Evolutionary conservation across 2,888 invertebrate species (phyloP).

Genomic region (Callyntrura sp.): DNA sequence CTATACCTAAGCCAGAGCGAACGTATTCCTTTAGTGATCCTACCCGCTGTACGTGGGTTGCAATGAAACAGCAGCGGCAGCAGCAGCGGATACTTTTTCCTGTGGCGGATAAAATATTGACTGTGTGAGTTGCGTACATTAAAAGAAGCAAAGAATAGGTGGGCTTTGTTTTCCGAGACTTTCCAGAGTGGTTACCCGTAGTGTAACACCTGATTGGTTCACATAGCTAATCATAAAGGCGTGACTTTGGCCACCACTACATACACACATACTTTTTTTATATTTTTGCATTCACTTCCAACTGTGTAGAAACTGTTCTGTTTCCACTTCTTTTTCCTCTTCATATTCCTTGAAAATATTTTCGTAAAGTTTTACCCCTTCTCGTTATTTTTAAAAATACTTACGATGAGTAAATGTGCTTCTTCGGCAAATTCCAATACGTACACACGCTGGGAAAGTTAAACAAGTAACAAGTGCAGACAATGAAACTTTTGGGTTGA

Average conservation of each 20-base stretch:
- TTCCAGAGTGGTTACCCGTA: conserved; percentile 82
- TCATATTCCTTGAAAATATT: conserved; percentile 34
- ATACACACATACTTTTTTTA: conserved; percentile 55
- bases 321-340: conserved; percentile 13
- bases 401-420: not conserved
- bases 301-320: not conserved
- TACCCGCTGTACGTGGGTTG: conserved; percentile 16
- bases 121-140: conserved; percentile 81
- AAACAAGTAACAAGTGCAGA: conserved; percentile 62
- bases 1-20: not conserved
- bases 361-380: conserved; percentile 33
- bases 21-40: no score
- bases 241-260: conserved; percentile 81
- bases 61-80: conserved; percentile 6
- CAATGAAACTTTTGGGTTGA: conserved; percentile 43
- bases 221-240: conserved; percentile 84
- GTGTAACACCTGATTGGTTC: conserved; percentile 84
- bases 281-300: conserved; percentile 46
- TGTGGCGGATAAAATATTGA: conserved; percentile 77
- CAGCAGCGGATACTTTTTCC: conserved; percentile 55
- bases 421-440: conserved; percentile 7
- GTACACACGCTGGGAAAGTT: conserved; percentile 61
- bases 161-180: conserved; percentile 84
- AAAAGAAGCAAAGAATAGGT: conserved; percentile 80
- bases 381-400: conserved; percentile 57